phyloP scores from a whole-genome alignment of 2,113 vertebrate species.

The Ahaetulla prasina region DNA sequence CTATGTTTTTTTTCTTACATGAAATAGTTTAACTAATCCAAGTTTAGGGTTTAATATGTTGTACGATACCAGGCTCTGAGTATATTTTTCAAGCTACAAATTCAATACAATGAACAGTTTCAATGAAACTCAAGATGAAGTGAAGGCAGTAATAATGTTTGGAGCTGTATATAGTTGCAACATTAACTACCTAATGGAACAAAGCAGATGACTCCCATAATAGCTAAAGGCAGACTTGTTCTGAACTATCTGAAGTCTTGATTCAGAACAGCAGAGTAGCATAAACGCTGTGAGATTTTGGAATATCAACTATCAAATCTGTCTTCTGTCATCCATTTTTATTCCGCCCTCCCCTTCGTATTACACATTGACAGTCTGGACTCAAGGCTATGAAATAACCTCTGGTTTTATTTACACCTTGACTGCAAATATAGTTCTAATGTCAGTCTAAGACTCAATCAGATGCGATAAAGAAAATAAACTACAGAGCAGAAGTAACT shows the following conservation, averaged over 20 bases:
- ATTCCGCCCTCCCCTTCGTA: not conserved
- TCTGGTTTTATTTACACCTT: not conserved
- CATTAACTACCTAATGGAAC: constrained; percentile 45
- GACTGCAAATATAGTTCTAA: not conserved
- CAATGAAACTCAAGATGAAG: constrained; percentile 23
- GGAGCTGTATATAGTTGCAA: constrained; percentile 6
- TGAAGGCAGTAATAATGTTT: constrained; percentile 11
- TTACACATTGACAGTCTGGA: not conserved
- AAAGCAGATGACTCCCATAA: constrained; percentile 35
- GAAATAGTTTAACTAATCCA: not conserved
- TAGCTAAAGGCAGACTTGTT: constrained; percentile 20
- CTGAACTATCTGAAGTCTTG: constrained; percentile 4
- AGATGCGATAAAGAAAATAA: not conserved
- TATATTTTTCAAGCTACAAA: not conserved
- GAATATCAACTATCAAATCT: not conserved
- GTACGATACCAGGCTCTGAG: not conserved
- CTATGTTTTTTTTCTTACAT: not conserved
- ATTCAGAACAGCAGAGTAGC: not conserved
- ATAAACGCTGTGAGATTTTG: not conserved
- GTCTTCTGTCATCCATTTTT: not conserved
- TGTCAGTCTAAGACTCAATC: not conserved
- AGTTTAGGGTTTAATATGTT: not conserved
- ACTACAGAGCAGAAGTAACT: not conserved
- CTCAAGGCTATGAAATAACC: not conserved
- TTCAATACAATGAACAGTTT: not conserved